phyloP scores from a whole-genome alignment of 64 coral and sea anemone genomes.

The Stichodactyla mertensii region DNA sequence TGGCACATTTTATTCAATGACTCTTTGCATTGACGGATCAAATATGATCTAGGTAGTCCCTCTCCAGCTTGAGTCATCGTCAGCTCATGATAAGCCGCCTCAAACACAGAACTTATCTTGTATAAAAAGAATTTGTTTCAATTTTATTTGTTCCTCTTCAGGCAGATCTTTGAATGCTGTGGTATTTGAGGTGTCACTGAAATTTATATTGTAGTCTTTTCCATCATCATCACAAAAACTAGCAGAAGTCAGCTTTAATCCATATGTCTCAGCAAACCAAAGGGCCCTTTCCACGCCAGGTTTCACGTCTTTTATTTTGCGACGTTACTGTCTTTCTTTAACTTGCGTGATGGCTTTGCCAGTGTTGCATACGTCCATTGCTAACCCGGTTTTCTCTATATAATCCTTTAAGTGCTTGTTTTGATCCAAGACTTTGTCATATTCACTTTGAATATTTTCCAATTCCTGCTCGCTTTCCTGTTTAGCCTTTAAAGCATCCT shows the following conservation, averaged over 20 bases:
- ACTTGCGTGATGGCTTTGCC: too few relatives aligned
- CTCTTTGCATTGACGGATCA: conserved; percentile 63
- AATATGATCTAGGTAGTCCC: conserved; percentile 39
- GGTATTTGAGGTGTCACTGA: background rate
- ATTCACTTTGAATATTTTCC: too few relatives aligned
- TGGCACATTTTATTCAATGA: conserved; percentile 51
- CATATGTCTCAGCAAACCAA: conserved; percentile 42
- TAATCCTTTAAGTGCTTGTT: too few relatives aligned
- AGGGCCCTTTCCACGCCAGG: background rate
- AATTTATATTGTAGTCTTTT: background rate
- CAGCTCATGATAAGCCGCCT: conserved; percentile 61
- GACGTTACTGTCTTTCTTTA: too few relatives aligned
- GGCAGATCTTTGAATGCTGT: conserved; percentile 48
- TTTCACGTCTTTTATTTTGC: too few relatives aligned
- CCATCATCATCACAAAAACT: conserved; percentile 30
- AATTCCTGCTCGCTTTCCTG: too few relatives aligned
- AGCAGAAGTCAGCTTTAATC: background rate
- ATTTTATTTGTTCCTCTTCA: conserved; percentile 47
- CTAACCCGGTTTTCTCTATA: too few relatives aligned
- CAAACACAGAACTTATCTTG: conserved; percentile 60
- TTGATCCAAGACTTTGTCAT: too few relatives aligned
- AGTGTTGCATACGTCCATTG: too few relatives aligned
- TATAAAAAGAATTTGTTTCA: conserved; percentile 39
- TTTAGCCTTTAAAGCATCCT: too few relatives aligned
- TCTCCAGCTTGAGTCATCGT: conserved; percentile 54